These are phyloP conservation scores for Tapirus indicus DNA, from an alignment of 2,797 vertebrate species.

Conservation along the genomic window DNA sequence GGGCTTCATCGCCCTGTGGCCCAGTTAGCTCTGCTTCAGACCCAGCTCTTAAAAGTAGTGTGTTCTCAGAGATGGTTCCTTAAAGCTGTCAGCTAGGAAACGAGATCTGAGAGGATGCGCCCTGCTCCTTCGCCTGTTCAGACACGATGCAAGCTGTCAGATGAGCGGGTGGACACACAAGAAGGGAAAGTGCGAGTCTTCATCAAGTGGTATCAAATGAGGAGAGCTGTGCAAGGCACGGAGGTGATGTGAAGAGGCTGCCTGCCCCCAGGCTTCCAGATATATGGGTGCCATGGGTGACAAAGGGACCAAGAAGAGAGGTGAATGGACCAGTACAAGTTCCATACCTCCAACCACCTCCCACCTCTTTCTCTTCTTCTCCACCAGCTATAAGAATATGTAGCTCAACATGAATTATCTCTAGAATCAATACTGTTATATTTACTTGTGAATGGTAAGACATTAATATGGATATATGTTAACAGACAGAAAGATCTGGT, in stretches of 20 bases:
- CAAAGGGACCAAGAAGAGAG: not conserved
- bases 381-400: not conserved
- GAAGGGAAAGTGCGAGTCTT: not conserved
- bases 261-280: not conserved
- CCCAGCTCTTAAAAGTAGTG: not conserved
- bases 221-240: not conserved
- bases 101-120: not conserved
- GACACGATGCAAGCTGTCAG: fast-evolving
- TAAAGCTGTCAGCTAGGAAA: not conserved
- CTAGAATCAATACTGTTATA: not conserved
- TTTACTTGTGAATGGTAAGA: not conserved
- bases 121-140: not conserved
- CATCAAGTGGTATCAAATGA: not conserved
- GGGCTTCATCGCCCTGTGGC: not conserved
- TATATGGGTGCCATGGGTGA: not conserved
- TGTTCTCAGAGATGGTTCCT: not conserved
- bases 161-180: not conserved
- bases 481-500: not conserved
- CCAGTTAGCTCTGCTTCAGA: not conserved
- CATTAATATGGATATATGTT: not conserved
- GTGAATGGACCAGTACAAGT: not conserved
- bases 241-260: not conserved
- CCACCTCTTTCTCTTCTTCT: not conserved
- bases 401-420: not conserved
- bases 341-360: not conserved